Conservation (phyloP, 2,113 vertebrate genomes). For the Gymnarchus niloticus region DNA sequence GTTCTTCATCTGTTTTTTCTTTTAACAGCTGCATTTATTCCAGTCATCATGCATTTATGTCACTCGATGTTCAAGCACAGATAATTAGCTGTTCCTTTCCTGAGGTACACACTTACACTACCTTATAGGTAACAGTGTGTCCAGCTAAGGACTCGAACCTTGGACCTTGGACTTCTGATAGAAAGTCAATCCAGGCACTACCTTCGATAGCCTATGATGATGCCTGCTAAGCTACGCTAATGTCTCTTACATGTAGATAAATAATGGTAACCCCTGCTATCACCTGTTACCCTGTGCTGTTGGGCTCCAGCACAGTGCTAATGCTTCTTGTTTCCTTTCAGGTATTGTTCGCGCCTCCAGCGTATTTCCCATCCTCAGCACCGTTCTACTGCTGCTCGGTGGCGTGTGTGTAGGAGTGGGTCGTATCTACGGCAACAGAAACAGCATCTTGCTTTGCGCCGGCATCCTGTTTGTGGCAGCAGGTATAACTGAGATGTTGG, state of each 20-base stretch:
- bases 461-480: slow-evolving; percentile 95
- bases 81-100: background rate
- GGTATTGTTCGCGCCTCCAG: slow-evolving; percentile 96
- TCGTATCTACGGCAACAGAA: slow-evolving; percentile 85
- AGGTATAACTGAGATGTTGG: slow-evolving; percentile 61
- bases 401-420: slow-evolving; percentile 85
- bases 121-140: background rate
- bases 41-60: background rate
- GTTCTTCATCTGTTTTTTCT: background rate
- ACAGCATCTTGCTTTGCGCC: slow-evolving; percentile 89
- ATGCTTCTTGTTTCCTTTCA: slow-evolving; percentile 39
- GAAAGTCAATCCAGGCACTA: background rate
- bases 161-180: background rate
- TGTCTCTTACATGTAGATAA: too few relatives aligned
- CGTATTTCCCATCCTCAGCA: slow-evolving; percentile 93
- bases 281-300: background rate
- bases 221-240: background rate
- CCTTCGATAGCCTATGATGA: background rate
- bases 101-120: background rate
- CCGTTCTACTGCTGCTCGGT: slow-evolving; percentile 81
- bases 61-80: background rate
- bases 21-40: background rate
- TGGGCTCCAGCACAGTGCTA: background rate
- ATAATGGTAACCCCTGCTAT: too few relatives aligned
- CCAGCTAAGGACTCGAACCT: background rate